These are phyloP conservation scores for Menidia menidia DNA, from an alignment of 2,797 vertebrate genomes.

Conservation along the genomic window DNA sequence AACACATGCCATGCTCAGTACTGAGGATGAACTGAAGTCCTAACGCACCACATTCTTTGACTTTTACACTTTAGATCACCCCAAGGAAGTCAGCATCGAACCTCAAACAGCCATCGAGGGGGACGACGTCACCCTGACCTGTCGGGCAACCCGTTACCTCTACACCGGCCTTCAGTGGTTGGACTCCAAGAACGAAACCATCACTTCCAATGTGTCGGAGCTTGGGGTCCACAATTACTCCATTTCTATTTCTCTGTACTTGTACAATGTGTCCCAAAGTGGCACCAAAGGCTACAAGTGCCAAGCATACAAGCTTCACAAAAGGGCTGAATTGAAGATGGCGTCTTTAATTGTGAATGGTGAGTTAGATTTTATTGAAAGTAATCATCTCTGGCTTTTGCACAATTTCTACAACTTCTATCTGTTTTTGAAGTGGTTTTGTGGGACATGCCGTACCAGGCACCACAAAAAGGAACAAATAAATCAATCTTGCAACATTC, in stretches of 20 bases:
- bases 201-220: constrained; percentile 49
- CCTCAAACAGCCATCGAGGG: constrained; percentile 80
- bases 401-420: not conserved
- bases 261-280: constrained; percentile 82
- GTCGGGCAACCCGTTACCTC: constrained; percentile 87
- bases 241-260: constrained; percentile 79
- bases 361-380: constrained; percentile 60
- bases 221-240: constrained; percentile 74
- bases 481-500: not conserved
- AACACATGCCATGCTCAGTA: constrained; percentile 12
- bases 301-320: constrained; percentile 75
- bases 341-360: constrained; percentile 81
- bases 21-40: not conserved
- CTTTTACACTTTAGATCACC: constrained; percentile 65
- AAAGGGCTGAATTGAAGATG: constrained; percentile 70
- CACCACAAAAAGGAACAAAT: not conserved
- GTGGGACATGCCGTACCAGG: not conserved
- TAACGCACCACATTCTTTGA: constrained; percentile 23
- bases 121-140: constrained; percentile 81
- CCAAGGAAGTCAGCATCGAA: constrained; percentile 63
- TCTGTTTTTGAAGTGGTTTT: not conserved
- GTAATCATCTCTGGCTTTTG: not conserved
- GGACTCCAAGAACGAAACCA: constrained; percentile 70
- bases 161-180: constrained; percentile 86
- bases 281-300: constrained; percentile 83